Percentiles rank a stretch among this genome's conserved stretches.
phyloP scores from a whole-genome alignment of 1,140 invertebrate genomes.

The Drosophila dunni region DNA sequence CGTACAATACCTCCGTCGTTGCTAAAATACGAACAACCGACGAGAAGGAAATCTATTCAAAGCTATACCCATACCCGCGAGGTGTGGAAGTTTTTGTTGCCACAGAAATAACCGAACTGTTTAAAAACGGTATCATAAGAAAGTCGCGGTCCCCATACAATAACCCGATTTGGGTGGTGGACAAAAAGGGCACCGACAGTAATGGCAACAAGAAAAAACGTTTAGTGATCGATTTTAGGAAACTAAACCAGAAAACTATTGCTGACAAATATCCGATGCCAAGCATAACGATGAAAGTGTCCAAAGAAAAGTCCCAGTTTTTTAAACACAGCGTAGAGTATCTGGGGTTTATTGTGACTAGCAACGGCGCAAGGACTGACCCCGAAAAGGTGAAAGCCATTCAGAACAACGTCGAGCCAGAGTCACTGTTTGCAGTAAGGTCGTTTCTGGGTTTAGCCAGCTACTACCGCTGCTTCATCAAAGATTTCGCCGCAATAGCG shows the following conservation, averaged over 20 bases:
- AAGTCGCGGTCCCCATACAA: no score
- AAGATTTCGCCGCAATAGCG: background rate
- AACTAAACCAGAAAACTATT: no score
- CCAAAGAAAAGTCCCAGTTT: background rate
- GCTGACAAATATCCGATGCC: no score
- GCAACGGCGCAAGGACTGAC: background rate
- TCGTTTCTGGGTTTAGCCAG: slow-evolving; percentile 1
- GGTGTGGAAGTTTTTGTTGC: no score
- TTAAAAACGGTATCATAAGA: no score
- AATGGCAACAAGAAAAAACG: no score
- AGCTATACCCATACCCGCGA: no score
- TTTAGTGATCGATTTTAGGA: no score
- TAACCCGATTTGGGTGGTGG: no score
- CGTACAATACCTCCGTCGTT: background rate
- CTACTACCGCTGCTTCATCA: background rate
- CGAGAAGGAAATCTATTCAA: background rate
- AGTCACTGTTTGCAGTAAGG: background rate
- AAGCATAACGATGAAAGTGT: no score
- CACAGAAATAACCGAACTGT: no score
- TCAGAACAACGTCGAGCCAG: background rate
- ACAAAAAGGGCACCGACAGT: no score
- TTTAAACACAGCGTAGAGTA: background rate
- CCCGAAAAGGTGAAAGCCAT: slow-evolving; percentile 5
- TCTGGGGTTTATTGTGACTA: slow-evolving; percentile 4
- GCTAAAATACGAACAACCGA: slow-evolving; percentile 8